These are phyloP conservation scores for Scolanthus callimorphus DNA, from an alignment of 92 coral and sea anemone species.

Conservation along the genomic window DNA sequence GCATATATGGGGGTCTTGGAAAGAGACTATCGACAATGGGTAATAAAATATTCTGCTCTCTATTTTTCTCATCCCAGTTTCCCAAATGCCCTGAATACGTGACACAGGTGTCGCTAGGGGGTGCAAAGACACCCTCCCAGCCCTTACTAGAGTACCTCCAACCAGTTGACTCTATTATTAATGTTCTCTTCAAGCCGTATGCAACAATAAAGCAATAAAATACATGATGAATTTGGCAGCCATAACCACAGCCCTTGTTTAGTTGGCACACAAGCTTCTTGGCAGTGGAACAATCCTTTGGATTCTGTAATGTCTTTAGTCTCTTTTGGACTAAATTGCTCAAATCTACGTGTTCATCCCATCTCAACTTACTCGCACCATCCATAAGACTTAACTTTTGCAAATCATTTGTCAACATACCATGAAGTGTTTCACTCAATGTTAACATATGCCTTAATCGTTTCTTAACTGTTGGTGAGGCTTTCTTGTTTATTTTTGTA, in stretches of 20 bases:
- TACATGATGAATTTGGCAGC: conserved; percentile 91
- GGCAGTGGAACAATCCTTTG: conserved; percentile 77
- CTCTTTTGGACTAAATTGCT: conserved; percentile 77
- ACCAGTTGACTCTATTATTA: conserved; percentile 70
- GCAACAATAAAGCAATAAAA: conserved; percentile 89
- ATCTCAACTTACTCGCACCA: conserved; percentile 49
- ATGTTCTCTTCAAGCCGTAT: conserved; percentile 79
- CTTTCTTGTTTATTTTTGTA: conserved; percentile 52
- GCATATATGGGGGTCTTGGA: conserved; percentile 83
- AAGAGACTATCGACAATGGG: conserved; percentile 83
- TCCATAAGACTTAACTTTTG: conserved; percentile 54
- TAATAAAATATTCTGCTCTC: conserved; percentile 50
- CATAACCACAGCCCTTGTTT: conserved; percentile 96
- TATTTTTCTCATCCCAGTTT: conserved; percentile 40
- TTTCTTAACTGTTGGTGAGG: conserved; percentile 14
- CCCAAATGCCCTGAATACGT: conserved; percentile 44
- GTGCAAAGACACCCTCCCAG: conserved; percentile 82
- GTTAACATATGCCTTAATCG: conserved; percentile 52
- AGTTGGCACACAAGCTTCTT: conserved; percentile 89
- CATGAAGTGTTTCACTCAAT: conserved; percentile 71
- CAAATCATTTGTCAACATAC: conserved; percentile 62
- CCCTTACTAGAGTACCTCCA: conserved; percentile 94
- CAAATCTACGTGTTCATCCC: conserved; percentile 63
- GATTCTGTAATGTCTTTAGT: conserved; percentile 72
- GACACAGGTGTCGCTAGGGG: conserved; percentile 74